Base-by-base conservation (phyloP, 2,888 invertebrate genomes). In the Chymomyza caudatula region DNA sequence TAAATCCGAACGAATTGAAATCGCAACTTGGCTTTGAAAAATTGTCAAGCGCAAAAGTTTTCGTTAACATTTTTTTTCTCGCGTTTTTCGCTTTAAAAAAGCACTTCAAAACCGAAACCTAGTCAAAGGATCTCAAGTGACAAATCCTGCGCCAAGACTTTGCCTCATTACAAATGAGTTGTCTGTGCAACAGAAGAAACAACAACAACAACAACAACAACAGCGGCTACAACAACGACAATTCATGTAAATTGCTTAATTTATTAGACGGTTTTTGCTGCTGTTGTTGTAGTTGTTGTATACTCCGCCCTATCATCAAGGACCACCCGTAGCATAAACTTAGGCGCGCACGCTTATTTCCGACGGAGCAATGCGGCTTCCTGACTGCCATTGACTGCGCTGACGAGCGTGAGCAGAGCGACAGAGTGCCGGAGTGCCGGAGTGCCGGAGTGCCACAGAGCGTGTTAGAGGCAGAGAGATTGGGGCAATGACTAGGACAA, bases 201-300 rank as follows among this genome's bases (percentile, higher is more conserved):
- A 53, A 29, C 49, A 29, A 17, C 23, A 37, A 17, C 52, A 49
- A 20, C 55, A 53, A 29, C 49, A 29, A 17, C 23, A 37, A 17
- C 54, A 42, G 49, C 59, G 60, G 52, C 74, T 71, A 55, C 71
- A 75, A 75, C 77, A 77, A 85, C 79, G 83, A 85, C 86, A 86
- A 83, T 86, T 83, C 82, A 83, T 83, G 86, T 83, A 83, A 83
- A 83, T 83, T 83, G 85, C 86, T 83, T 83, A 83, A 83, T 83
- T 83, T 83, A 83, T 83, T 83, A 85, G 85, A 86, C 80, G 86
- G 85, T 76, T 81, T 52, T 47, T 47, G 49, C 37, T 29, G 60
- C 19, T 64, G 53, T 44, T 52, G 37, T 47, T 44, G 52, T 60
- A 52, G 61, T 61, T 52, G 15, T 17, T 47, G 44, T 53, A 23